Evolutionary conservation across 2,797 vertebrate species (phyloP).

Genomic region (Hoplostethus mediterraneus): DNA sequence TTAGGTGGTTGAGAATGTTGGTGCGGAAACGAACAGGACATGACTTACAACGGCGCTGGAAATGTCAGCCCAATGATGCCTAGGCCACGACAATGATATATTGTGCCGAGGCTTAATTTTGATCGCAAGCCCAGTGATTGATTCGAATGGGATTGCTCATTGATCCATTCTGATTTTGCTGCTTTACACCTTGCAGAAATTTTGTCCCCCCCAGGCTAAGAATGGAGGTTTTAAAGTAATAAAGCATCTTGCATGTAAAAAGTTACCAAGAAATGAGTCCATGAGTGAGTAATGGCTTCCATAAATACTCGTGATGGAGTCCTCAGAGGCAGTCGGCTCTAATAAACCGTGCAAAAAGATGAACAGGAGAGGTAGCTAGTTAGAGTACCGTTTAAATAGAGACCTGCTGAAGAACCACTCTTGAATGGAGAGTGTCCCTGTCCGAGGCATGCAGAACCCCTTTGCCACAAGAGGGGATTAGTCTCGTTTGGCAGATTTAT

Average conservation of each 20-base stretch:
- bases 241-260: not conserved
- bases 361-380: not conserved
- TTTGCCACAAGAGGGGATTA: constrained; percentile 38
- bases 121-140: constrained; percentile 46
- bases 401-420: constrained; percentile 11
- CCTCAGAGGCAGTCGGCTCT: constrained; percentile 17
- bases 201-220: constrained; percentile 1
- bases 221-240: constrained; percentile 19
- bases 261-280: constrained; percentile 6
- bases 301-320: constrained; percentile 18
- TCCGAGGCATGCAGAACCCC: not conserved
- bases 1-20: too few species aligned
- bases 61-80: constrained; percentile 29
- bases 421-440: not conserved
- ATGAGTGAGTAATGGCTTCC: not conserved
- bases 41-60: not conserved
- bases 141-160: constrained; percentile 33
- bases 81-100: constrained; percentile 14
- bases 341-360: not conserved
- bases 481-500: constrained; percentile 37
- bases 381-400: constrained; percentile 15
- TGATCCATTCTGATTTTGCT: constrained; percentile 32
- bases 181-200: constrained; percentile 11
- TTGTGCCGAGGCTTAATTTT: constrained; percentile 17
- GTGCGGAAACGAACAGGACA: too few species aligned